These are phyloP conservation scores for Crossaster papposus DNA, from an alignment of 53 echinoderm and acorn worm species.

Conservation along the genomic window DNA sequence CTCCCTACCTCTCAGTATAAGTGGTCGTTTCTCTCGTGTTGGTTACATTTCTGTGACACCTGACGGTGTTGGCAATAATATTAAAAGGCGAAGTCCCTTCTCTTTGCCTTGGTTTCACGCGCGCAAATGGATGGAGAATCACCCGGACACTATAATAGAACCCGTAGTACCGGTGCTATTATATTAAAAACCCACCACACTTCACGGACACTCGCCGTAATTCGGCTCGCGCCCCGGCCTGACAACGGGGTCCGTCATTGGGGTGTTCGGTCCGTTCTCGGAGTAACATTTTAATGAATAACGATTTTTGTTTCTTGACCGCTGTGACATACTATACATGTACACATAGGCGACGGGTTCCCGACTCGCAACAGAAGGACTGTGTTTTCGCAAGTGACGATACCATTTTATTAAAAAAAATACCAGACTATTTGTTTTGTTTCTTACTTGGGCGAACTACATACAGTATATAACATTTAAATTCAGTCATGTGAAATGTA, in stretches of 20 bases:
- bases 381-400: neutral
- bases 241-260: neutral
- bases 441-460: neutral
- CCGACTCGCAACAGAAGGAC: neutral
- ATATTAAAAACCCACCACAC: slow-evolving; percentile 9
- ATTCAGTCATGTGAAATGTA: too few species aligned
- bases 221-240: neutral
- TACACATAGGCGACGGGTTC: neutral
- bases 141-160: neutral
- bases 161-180: neutral
- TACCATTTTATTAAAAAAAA: neutral
- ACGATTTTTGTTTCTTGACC: slow-evolving; percentile 12
- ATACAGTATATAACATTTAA: neutral
- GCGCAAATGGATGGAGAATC: neutral
- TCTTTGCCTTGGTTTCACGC: neutral
- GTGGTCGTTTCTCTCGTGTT: slow-evolving; percentile 5
- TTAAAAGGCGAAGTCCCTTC: neutral
- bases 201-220: slow-evolving; percentile 5
- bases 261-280: neutral
- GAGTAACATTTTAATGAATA: slow-evolving; percentile 18
- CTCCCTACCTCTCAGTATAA: neutral
- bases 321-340: neutral
- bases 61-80: neutral
- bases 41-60: slow-evolving; percentile 55
- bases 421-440: neutral